Base-by-base conservation (phyloP, 1,140 invertebrate species). In the Platyura marginata region DNA sequence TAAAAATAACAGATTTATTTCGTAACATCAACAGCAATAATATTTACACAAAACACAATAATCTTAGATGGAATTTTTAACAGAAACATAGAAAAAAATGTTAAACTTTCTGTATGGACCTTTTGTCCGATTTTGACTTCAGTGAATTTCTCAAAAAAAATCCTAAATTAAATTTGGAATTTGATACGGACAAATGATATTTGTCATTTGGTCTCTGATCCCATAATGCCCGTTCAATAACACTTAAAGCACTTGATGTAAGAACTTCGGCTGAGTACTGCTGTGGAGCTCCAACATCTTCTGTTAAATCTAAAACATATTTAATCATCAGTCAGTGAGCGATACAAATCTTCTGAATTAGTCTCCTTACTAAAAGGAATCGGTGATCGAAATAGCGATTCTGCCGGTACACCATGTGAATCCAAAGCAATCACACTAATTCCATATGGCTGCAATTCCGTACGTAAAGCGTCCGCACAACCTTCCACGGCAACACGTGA, bases 381-480 rank as follows among this genome's bases (percentile, higher is more conserved):
- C 16, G 74, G 73, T 21, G 66, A 49, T 42, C 62, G 63, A 55
- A 72, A 75, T n/a, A 78, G 57, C 41, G 65, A 64, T 44, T 77
- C 68, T 5, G 76, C 72, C 46, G 76, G 68, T 41, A 81, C 65
- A 32, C 74, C 73, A 18, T 74, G 71, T 13, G 79, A 77, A 57
- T 81, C 76, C 29, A 85, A 57, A n/a, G 79, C 69, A 16, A 84
- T 70, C n/a, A 85, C 79, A 51, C 72, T 71, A 35, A 86, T 69
- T 9, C 78, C 73, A 16, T 74, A 69, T 3, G 77, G 70, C 42
- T 70, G 68, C 41, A 85, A 57, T 52, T 81, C 74, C 29, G 70
- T 65, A 21, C 77, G 65, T 44, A 85, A 61, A 21, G 79, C 79
- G 22, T 73, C 70, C 44, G 75, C 76, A 10, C 76, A 79, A 37